A percentile compares a stretch with the other conserved stretches of the same genome.
These are phyloP conservation scores for Anser brachyrhynchus DNA, from an alignment of 2,113 vertebrate species.

Conservation along the genomic window DNA sequence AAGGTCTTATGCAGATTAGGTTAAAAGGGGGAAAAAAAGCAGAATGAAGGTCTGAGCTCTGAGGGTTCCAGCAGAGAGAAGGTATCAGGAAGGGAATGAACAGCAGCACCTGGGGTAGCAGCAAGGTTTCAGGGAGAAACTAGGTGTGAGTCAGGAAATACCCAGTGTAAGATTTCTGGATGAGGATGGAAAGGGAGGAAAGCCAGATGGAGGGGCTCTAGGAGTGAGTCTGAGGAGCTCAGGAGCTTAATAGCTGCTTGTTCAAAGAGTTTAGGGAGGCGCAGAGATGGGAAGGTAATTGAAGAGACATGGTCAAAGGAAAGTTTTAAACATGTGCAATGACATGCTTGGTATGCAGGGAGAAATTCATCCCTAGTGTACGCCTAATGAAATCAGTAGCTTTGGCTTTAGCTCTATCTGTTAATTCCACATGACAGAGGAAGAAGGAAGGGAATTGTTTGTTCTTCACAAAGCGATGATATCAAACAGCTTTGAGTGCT, in stretches of 20 bases:
- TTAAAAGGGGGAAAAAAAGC: neutral
- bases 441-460: neutral
- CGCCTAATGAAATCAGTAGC: neutral
- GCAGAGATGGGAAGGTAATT: neutral
- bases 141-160: neutral
- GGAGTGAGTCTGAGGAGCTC: neutral
- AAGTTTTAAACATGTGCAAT: neutral
- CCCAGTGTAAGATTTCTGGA: neutral
- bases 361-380: neutral
- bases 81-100: neutral
- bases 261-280: neutral
- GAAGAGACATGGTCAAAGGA: neutral
- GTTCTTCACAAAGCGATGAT: neutral
- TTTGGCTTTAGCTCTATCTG: neutral
- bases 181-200: neutral
- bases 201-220: neutral
- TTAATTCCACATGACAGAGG: neutral
- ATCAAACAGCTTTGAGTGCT: neutral
- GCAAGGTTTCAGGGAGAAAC: neutral
- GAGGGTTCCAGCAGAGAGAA: neutral
- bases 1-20: neutral
- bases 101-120: neutral
- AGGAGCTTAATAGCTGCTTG: neutral
- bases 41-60: neutral
- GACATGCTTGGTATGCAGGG: neutral